Evolutionary conservation across 2,113 vertebrate genomes (phyloP), one percentile per base, ranked within the genome.

Genomic region (Salvator merianae): DNA sequence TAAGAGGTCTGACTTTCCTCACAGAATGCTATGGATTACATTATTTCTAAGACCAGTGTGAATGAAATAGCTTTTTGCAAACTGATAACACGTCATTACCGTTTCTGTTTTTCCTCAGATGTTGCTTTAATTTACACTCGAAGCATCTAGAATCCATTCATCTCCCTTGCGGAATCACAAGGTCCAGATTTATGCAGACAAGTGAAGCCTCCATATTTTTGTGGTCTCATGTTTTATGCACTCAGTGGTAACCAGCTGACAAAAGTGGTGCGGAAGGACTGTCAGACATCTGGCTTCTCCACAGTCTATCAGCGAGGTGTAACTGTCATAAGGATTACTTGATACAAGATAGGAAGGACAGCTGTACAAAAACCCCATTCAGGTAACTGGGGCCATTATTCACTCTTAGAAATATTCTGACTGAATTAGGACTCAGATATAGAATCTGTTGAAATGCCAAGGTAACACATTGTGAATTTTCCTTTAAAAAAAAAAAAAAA

Each of bases 251-350:
- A 85, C 80, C 81, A 81, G 90, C 88, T 93, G 92, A 93, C 88
- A 92, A 85, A 77, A 88, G 59, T 32, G 83, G 66, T 12, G 73
- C 38, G 86, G 53, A 84, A 91, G 88, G 76, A 40, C 84, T 72
- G 85, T 38, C 89, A 91, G 94, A 90, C 92, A 94, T 90, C 92
- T 91, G 93, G 90, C 84, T 91, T 90, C 88, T 86, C 86, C 55
- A 55, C 68, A 81, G 91, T 43, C 82, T 88, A 90, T 40, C 38
- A 84, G 77, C 66, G 91, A 92, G 92, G 85, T 87, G 89, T 88
- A 90, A 87, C 88, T 70, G 69, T 85, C 90, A 81, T 65, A 91
- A 89, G 84, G 86, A 89, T 86, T 84, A 59, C 69, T 88, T 89
- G 87, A 87, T 86, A 72, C 30, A 40, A 84, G 66, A 55, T 28